Evolutionary conservation across 2,113 vertebrate genomes (phyloP).

Genomic region (Gobiocypris rarus): DNA sequence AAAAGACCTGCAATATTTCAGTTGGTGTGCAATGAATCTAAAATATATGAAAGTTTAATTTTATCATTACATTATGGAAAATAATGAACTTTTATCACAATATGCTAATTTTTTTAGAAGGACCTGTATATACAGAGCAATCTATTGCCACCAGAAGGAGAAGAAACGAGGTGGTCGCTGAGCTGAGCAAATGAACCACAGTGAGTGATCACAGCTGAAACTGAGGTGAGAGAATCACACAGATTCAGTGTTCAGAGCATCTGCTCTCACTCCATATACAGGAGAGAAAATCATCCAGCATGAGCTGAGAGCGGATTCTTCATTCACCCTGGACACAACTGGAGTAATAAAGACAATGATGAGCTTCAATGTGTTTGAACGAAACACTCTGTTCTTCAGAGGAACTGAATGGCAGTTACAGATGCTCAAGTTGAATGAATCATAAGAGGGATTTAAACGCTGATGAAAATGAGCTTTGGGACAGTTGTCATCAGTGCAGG

Average conservation of each 20-base stretch:
- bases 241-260: no score
- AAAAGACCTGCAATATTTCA: no score
- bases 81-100: no score
- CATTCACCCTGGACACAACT: background rate
- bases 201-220: background rate
- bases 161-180: background rate
- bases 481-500: constrained; percentile 73
- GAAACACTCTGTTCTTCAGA: background rate
- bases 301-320: no score
- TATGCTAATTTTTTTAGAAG: no score
- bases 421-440: background rate
- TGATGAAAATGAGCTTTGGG: constrained; percentile 70
- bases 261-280: background rate
- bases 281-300: background rate
- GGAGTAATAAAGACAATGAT: background rate
- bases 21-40: no score
- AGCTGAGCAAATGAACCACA: background rate
- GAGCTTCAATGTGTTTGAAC: background rate
- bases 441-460: background rate
- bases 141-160: background rate
- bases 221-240: background rate
- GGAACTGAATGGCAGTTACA: background rate
- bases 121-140: background rate
- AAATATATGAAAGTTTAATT: no score
- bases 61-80: no score